phyloP scores from a whole-genome alignment of 2,113 vertebrate genomes.

The Mionectes macconnelli region DNA sequence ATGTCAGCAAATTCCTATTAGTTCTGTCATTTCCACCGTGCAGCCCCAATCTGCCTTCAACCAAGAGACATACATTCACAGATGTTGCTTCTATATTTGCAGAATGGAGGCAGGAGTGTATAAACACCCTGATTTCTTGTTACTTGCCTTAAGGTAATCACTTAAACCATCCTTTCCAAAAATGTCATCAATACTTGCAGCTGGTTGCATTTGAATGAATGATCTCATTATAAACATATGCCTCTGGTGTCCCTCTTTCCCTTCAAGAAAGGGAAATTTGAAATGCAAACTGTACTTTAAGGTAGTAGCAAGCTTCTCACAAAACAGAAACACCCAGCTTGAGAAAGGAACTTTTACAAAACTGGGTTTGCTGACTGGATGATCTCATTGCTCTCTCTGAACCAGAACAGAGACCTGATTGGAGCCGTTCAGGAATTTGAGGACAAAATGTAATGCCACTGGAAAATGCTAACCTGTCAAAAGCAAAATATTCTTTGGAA shows the following conservation, averaged over 20 bases:
- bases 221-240: not conserved
- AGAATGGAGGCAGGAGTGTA: not conserved
- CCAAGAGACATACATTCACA: not conserved
- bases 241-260: not conserved
- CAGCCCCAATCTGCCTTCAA: not conserved
- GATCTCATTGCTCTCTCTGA: not conserved
- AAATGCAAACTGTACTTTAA: not conserved
- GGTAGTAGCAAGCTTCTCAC: not conserved
- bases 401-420: not conserved
- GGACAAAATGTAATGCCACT: not conserved
- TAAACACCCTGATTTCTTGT: not conserved
- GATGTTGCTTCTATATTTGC: not conserved
- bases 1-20: not conserved
- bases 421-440: not conserved
- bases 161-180: not conserved
- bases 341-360: not conserved
- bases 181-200: not conserved
- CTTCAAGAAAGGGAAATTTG: not conserved
- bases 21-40: not conserved
- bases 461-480: constrained; percentile 8
- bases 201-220: not conserved
- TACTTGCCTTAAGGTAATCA: not conserved
- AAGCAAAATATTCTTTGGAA: not conserved
- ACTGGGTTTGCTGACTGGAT: not conserved
- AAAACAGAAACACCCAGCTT: not conserved